Evolutionary conservation across 2,888 invertebrate species (phyloP).

Genomic region (Spatulosminthurus flaviceps): DNA sequence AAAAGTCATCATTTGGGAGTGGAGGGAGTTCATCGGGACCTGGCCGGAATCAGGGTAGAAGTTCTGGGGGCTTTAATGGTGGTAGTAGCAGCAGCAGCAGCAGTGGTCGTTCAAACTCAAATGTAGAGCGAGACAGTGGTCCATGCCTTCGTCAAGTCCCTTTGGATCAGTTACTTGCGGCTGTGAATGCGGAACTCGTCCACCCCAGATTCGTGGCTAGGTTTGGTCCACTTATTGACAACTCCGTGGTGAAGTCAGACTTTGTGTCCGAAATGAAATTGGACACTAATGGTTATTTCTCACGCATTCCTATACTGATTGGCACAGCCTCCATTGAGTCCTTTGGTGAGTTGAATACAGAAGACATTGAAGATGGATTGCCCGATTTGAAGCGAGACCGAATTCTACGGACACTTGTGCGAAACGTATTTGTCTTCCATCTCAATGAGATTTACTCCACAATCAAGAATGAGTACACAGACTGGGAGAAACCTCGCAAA

Average conservation of each 20-base stretch:
- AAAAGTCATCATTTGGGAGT: conserved; percentile 42
- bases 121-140: conserved; percentile 55
- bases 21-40: conserved; percentile 25
- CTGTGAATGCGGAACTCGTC: conserved; percentile 57
- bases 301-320: conserved; percentile 59
- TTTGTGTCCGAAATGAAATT: conserved; percentile 62
- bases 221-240: conserved; percentile 62
- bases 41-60: neutral
- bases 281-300: conserved; percentile 60
- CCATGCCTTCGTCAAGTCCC: conserved; percentile 61
- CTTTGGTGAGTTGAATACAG: conserved; percentile 62
- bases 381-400: conserved; percentile 71
- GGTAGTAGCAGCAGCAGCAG: too few species aligned
- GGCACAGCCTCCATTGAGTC: conserved; percentile 61
- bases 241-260: conserved; percentile 61
- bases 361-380: conserved; percentile 63
- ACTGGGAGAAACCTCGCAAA: conserved; percentile 87
- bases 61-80: conserved; percentile 24
- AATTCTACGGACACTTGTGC: conserved; percentile 78
- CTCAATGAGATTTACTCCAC: conserved; percentile 88
- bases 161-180: conserved; percentile 59
- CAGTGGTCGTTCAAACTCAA: neutral
- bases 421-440: conserved; percentile 88
- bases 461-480: conserved; percentile 88
- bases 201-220: conserved; percentile 62